These are phyloP conservation scores for Leptinotarsa undecemlineata DNA, from an alignment of 1,140 invertebrate genomes.

Conservation along the genomic window DNA sequence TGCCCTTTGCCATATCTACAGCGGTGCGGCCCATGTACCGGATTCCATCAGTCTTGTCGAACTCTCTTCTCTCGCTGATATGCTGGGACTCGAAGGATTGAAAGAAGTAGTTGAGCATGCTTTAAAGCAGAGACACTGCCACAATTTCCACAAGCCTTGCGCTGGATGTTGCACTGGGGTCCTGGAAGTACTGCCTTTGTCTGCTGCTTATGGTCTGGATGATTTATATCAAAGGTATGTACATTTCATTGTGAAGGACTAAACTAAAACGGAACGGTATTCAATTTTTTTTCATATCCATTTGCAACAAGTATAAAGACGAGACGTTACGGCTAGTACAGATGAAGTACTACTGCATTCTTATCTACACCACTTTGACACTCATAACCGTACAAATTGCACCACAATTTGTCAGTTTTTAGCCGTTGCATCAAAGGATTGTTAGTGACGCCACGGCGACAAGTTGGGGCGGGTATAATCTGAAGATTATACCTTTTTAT, in stretches of 20 bases:
- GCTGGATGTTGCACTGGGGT: constrained; percentile 59
- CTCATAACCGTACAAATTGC: too few relatives aligned
- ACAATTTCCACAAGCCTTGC: constrained; percentile 83
- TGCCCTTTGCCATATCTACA: constrained; percentile 89
- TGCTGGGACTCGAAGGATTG: constrained; percentile 84
- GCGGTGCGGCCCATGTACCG: constrained; percentile 81
- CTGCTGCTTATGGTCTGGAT: constrained; percentile 82
- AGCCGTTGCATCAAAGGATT: too few relatives aligned
- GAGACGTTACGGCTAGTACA: too few relatives aligned
- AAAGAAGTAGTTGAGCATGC: constrained; percentile 88
- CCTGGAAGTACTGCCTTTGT: constrained; percentile 79
- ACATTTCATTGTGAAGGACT: neutral
- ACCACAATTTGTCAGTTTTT: too few relatives aligned
- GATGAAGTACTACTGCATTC: too few relatives aligned
- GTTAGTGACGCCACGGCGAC: too few relatives aligned
- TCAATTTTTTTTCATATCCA: too few relatives aligned
- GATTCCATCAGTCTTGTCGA: constrained; percentile 84
- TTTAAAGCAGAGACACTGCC: constrained; percentile 86
- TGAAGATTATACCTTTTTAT: too few relatives aligned
- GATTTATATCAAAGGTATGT: constrained; percentile 70
- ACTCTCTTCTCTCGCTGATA: constrained; percentile 82
- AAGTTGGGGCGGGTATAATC: too few relatives aligned
- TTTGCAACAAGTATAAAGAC: too few relatives aligned
- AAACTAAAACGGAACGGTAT: too few relatives aligned
- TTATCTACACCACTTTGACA: too few relatives aligned